Evolutionary conservation across 2,888 invertebrate genomes (phyloP), one percentile per base, ranked within the genome.

Genomic region (Ochlodes sylvanus): DNA sequence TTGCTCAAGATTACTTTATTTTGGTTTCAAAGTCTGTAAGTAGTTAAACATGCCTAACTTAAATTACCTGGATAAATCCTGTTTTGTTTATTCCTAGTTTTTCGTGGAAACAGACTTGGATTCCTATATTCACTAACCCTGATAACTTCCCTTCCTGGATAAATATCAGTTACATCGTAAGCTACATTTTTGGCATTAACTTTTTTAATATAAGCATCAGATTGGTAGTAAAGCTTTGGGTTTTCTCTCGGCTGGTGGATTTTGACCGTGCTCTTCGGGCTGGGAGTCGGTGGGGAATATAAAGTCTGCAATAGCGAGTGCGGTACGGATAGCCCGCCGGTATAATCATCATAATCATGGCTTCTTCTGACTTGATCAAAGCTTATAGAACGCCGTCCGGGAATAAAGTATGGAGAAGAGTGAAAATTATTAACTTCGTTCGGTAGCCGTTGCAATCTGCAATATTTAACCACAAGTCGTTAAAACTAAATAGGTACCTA

Each of bases 151-250:
- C 78, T 78, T 14, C 87, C 91, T 21, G 90, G 86, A 72, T 87
- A 91, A 64, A 89, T 75, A 2, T 77, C 80, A 0, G 87, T 77
- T 4, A 91, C 85, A 73, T 90, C 89, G 63, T 82, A 78, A 69
- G 85, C 85, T 74, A 88, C 64, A 72, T 84, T 84, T 74, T 87
- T 81, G 79, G 77, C 73, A 83, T 78, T 76, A 86, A 77, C 74
- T 82, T 91, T 85, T 83, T 89, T 78, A 87, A 86, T 79, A 82
- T 92, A 92, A 72, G 87, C 75, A 78, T 87, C 86, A 86, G 92
- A 92, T 71, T 88, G 89, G 76, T 92, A 92, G 82, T 86, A 92
- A 71, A 88, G 79, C 44, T 87, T 82, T 5, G 92, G 92, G 80
- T 92, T 89, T 84, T 92, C 89, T 76, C 86, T 81, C 65, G 92